phyloP scores from a whole-genome alignment of 2,113 vertebrate species.

The Phyllostomus hastatus region DNA sequence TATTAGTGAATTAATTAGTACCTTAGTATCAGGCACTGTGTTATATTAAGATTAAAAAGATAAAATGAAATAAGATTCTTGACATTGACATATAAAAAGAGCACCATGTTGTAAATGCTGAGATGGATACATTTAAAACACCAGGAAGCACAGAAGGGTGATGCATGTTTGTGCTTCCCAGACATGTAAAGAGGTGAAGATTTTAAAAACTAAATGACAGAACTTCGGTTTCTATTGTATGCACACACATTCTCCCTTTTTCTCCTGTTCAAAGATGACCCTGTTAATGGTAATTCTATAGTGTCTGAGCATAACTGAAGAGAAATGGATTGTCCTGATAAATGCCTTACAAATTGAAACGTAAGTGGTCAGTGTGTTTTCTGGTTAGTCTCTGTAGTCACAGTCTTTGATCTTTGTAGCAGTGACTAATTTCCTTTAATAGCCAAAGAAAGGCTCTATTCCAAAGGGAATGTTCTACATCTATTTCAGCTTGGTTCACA shows the following conservation, averaged over 20 bases:
- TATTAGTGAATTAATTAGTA: background rate
- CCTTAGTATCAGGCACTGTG: background rate
- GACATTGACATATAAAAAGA: background rate
- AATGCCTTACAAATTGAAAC: slow-evolving; percentile 36
- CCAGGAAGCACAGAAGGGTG: background rate
- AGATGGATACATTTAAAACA: background rate
- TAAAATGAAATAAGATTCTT: background rate
- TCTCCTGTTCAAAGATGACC: background rate
- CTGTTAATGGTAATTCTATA: background rate
- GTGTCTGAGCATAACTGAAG: background rate
- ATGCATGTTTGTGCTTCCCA: background rate
- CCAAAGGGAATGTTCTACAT: slow-evolving; percentile 1
- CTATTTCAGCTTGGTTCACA: background rate
- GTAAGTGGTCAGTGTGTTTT: background rate
- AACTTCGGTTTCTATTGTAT: background rate
- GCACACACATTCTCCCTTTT: background rate
- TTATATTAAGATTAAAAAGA: background rate
- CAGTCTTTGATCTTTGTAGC: slow-evolving; percentile 35
- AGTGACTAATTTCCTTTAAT: slow-evolving; percentile 51
- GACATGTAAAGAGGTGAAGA: background rate
- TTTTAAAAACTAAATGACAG: background rate
- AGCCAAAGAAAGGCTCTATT: background rate
- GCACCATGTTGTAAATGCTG: background rate
- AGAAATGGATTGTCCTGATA: background rate
- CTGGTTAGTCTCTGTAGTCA: slow-evolving; percentile 35